phyloP scores from a whole-genome alignment of 1,140 invertebrate genomes.

The Drosophila neocordata region DNA sequence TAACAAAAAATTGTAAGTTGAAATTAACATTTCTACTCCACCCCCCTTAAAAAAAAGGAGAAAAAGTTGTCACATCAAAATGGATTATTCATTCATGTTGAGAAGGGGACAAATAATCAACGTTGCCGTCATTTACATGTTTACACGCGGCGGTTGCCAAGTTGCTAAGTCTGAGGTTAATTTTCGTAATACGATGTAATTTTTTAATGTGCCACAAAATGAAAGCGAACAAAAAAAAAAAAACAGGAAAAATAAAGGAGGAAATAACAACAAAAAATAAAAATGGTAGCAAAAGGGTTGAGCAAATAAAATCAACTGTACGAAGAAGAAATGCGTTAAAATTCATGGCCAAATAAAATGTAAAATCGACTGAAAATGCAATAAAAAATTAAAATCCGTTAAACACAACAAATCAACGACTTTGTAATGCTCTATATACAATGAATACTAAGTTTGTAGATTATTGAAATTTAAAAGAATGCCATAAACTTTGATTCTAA shows the following conservation, averaged over 20 bases:
- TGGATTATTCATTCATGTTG: slow-evolving; percentile 6
- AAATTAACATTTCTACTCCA: slow-evolving; percentile 1
- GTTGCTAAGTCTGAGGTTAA: slow-evolving; percentile 63
- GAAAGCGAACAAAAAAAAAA: not conserved
- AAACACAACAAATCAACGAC: not conserved
- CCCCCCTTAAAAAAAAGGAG: not conserved
- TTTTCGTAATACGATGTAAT: slow-evolving; percentile 60
- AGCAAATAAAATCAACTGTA: slow-evolving; percentile 43
- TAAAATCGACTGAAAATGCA: slow-evolving; percentile 32
- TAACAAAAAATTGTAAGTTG: not conserved
- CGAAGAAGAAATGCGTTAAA: slow-evolving; percentile 52
- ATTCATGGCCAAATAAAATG: slow-evolving; percentile 51
- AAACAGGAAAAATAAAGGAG: slow-evolving; percentile 15
- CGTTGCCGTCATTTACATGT: slow-evolving; percentile 47
- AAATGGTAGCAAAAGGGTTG: slow-evolving; percentile 38
- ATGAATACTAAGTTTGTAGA: too few species aligned
- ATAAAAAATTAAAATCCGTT: slow-evolving; percentile 8
- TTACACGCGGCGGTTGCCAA: slow-evolving; percentile 8
- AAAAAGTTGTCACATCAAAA: slow-evolving; percentile 20
- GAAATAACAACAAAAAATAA: not conserved
- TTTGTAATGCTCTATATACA: not conserved
- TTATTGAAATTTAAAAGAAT: too few species aligned
- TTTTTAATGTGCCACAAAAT: slow-evolving; percentile 63
- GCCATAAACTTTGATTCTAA: too few species aligned
- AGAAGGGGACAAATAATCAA: slow-evolving; percentile 20